A percentile compares a stretch with the other conserved stretches of the same genome.
phyloP scores from a whole-genome alignment of 2,797 vertebrate species.

The Adrianichthys oophorus region DNA sequence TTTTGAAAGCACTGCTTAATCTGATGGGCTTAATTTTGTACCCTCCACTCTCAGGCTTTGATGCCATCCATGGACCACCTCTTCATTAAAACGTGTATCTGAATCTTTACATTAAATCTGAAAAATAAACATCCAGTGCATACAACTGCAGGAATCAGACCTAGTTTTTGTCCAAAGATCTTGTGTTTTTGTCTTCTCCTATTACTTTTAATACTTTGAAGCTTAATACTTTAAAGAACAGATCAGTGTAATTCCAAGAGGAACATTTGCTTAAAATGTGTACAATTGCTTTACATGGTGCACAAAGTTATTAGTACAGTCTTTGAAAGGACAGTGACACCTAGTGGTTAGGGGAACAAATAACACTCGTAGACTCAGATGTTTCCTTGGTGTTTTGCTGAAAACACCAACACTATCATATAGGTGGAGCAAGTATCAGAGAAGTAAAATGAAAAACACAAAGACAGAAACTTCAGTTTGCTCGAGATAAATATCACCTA shows the following conservation, averaged over 20 bases:
- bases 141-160: too few relatives aligned
- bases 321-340: conserved; percentile 66
- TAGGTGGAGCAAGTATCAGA: not conserved
- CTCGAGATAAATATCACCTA: not conserved
- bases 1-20: conserved; percentile 64
- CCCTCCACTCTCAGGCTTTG: conserved; percentile 42
- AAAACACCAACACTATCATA: not conserved
- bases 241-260: too few relatives aligned
- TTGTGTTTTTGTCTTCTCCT: too few relatives aligned
- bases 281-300: not conserved
- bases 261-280: not conserved
- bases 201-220: too few relatives aligned
- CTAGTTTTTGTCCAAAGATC: too few relatives aligned
- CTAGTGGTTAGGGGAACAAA: conserved; percentile 54
- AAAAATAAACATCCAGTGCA: too few relatives aligned
- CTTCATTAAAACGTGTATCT: too few relatives aligned
- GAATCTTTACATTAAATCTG: too few relatives aligned
- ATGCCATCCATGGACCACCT: conserved; percentile 4
- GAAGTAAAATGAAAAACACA: not conserved
- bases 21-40: conserved; percentile 61
- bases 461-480: not conserved
- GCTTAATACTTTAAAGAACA: too few relatives aligned
- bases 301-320: not conserved
- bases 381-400: not conserved
- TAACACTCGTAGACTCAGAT: not conserved